phyloP scores from a whole-genome alignment of 2,888 invertebrate genomes.

The Cryptocephalus moraei region DNA sequence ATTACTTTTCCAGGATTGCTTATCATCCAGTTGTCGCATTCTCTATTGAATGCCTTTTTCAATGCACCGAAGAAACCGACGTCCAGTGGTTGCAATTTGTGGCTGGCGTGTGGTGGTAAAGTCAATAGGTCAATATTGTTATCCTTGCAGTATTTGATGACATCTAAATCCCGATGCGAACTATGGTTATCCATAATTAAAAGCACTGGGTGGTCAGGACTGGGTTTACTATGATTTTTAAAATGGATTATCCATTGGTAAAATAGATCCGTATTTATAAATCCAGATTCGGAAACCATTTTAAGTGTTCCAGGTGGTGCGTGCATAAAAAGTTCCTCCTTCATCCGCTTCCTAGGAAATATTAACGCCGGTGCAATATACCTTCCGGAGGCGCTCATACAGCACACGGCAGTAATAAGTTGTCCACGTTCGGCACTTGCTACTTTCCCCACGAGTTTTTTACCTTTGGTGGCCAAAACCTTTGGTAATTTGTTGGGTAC shows the following conservation, averaged over 20 bases:
- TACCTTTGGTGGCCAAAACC: too few relatives aligned
- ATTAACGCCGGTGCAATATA: too few relatives aligned
- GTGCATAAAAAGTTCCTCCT: background rate
- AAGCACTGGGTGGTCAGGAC: background rate
- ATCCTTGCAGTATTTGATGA: background rate
- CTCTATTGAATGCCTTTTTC: background rate
- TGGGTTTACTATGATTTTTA: background rate
- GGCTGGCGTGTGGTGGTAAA: background rate
- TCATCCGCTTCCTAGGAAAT: too few relatives aligned
- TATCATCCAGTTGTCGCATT: background rate
- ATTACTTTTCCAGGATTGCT: too few relatives aligned
- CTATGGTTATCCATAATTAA: background rate
- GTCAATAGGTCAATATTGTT: background rate
- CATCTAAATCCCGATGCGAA: background rate
- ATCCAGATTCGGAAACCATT: background rate
- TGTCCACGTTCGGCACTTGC: too few relatives aligned
- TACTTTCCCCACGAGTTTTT: too few relatives aligned
- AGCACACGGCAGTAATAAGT: too few relatives aligned
- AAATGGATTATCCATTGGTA: background rate
- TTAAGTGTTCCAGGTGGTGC: background rate
- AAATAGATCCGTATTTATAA: background rate
- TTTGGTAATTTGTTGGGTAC: too few relatives aligned
- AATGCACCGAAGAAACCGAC: background rate
- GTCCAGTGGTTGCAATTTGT: background rate
- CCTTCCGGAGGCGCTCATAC: too few relatives aligned